Percentiles rank a stretch among this genome's conserved stretches.
Evolutionary conservation across 2,113 vertebrate species (phyloP).

Genomic region (Thamnophis sirtalis): DNA sequence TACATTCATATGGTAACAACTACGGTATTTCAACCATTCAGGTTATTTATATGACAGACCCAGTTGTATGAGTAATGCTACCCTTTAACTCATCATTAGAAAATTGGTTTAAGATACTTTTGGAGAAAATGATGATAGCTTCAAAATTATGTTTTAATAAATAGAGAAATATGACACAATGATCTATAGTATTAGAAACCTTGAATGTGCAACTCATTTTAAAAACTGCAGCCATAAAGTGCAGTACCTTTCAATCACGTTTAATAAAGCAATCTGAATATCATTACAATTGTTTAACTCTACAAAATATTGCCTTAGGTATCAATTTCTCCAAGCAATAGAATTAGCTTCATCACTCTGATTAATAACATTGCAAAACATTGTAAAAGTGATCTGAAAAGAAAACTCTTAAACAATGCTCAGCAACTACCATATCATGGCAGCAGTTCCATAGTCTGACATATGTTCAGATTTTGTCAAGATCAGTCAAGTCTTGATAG

Average conservation of each 20-base stretch:
- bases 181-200: slow-evolving; percentile 10
- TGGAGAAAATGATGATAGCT: not conserved
- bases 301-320: not conserved
- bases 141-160: slow-evolving; percentile 38
- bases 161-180: not conserved
- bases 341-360: slow-evolving; percentile 7
- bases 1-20: not conserved
- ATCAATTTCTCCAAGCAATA: not conserved
- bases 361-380: not conserved
- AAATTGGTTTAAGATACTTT: slow-evolving; percentile 3
- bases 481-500: not conserved
- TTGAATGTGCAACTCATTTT: slow-evolving; percentile 48
- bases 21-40: not conserved
- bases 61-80: not conserved
- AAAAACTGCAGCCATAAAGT: slow-evolving; percentile 44
- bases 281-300: not conserved
- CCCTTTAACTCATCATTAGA: not conserved
- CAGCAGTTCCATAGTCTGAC: not conserved
- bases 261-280: not conserved
- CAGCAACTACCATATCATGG: not conserved
- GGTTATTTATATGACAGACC: not conserved
- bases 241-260: slow-evolving; percentile 12
- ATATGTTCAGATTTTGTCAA: not conserved
- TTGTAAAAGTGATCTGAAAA: not conserved
- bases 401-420: not conserved